phyloP scores from a whole-genome alignment of 2,797 vertebrate species.

The Sebastes steindachneri region DNA sequence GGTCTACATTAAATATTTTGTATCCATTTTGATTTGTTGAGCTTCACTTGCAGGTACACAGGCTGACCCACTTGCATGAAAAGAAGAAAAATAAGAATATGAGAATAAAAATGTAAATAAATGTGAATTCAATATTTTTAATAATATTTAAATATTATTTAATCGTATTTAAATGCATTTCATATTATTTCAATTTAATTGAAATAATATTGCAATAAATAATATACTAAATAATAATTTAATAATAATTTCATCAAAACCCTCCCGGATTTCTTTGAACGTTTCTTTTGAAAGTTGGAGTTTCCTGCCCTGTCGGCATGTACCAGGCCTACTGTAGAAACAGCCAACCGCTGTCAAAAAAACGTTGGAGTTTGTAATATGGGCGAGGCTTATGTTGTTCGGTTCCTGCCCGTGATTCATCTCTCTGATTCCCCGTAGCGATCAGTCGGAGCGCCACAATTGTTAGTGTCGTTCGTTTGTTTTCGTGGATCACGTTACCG shows the following conservation, averaged over 20 bases:
- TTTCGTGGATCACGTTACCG: not conserved
- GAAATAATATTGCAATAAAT: not conserved
- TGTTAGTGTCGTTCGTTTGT: constrained; percentile 16
- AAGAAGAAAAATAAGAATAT: not conserved
- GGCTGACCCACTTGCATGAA: not conserved
- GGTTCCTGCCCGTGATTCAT: constrained; percentile 42
- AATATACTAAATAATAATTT: not conserved
- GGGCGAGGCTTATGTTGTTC: constrained; percentile 72
- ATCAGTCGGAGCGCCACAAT: constrained; percentile 51
- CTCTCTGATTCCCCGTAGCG: constrained; percentile 66
- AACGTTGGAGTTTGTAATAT: constrained; percentile 55
- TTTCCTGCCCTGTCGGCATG: constrained; percentile 33
- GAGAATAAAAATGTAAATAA: not conserved
- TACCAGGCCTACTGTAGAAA: constrained; percentile 39
- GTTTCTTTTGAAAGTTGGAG: not conserved
- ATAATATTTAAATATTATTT: not conserved
- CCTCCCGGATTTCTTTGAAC: not conserved
- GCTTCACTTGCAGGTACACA: not conserved
- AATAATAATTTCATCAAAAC: not conserved
- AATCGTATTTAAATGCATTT: not conserved
- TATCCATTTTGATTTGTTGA: not conserved
- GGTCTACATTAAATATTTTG: not conserved
- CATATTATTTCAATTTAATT: not conserved
- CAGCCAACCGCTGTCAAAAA: constrained; percentile 34
- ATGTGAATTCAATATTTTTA: not conserved